Evolutionary conservation across 2,113 vertebrate genomes (phyloP).

Genomic region (Tricholaema leucomelas): DNA sequence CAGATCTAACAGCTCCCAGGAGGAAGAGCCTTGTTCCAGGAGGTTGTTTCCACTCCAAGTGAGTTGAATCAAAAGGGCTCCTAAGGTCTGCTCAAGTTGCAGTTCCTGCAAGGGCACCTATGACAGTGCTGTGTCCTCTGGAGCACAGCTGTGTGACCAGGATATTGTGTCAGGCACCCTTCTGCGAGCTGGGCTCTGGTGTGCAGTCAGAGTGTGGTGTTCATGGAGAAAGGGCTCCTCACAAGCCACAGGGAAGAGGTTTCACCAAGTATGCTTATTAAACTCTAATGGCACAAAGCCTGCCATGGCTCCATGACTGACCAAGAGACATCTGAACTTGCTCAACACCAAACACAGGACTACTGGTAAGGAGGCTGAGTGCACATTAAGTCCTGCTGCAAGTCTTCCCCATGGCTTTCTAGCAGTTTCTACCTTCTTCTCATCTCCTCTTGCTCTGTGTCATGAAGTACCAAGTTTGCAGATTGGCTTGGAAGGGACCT

Average conservation of each 20-base stretch:
- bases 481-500: no score
- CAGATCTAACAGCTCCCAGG: not conserved
- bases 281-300: not conserved
- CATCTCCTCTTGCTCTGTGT: not conserved
- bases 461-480: not conserved
- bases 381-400: fast-evolving
- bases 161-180: not conserved
- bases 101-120: not conserved
- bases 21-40: not conserved
- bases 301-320: not conserved
- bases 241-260: not conserved
- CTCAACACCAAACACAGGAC: not conserved
- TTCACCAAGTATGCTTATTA: not conserved
- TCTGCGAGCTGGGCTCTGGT: not conserved
- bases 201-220: not conserved
- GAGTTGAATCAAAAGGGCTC: not conserved
- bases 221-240: not conserved
- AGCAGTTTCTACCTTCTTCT: not conserved
- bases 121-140: not conserved
- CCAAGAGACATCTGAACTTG: not conserved
- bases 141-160: not conserved
- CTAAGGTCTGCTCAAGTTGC: not conserved
- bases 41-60: not conserved
- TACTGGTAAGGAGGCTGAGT: not conserved
- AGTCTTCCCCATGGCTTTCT: not conserved